phyloP scores from a whole-genome alignment of 2,797 vertebrate species.

The Enteromius trimaculatus region DNA sequence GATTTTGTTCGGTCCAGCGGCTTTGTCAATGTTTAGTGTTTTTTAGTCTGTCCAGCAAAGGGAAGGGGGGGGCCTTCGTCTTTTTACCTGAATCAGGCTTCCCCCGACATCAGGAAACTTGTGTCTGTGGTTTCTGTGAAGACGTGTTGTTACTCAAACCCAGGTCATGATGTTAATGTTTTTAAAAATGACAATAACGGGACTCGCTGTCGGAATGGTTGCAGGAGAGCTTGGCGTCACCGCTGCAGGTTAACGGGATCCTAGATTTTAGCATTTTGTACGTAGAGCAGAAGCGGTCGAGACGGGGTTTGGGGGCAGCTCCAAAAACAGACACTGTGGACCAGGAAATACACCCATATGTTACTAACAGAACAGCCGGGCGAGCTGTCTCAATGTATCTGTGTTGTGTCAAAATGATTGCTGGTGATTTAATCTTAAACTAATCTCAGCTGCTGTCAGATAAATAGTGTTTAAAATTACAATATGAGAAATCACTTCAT shows the following conservation, averaged over 20 bases:
- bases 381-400: conserved; percentile 97
- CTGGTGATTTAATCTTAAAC: conserved; percentile 99
- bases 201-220: conserved; percentile 58
- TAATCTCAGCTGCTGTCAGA: conserved; percentile 99
- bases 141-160: conserved; percentile 72
- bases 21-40: conserved; percentile 70
- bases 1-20: conserved; percentile 71
- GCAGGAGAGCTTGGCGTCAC: conserved; percentile 69
- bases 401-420: conserved; percentile 99
- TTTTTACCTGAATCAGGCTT: conserved; percentile 64
- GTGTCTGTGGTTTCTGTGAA: conserved; percentile 76
- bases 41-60: conserved; percentile 73
- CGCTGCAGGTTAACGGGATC: conserved; percentile 62
- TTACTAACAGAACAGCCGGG: conserved; percentile 90
- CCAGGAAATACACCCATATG: conserved; percentile 98
- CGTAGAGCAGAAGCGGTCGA: conserved; percentile 57
- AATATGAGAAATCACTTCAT: conserved; percentile 96
- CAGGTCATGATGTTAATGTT: conserved; percentile 67
- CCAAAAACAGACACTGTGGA: conserved; percentile 76
- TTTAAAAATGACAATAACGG: conserved; percentile 59
- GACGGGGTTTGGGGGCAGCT: conserved; percentile 61
- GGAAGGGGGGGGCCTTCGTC: conserved; percentile 66
- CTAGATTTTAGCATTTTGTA: conserved; percentile 78
- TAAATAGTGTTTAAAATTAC: conserved; percentile 99
- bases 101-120: conserved; percentile 74